These are phyloP conservation scores for Saturnia japonica DNA, from an alignment of 2,888 invertebrate species.

Conservation along the genomic window DNA sequence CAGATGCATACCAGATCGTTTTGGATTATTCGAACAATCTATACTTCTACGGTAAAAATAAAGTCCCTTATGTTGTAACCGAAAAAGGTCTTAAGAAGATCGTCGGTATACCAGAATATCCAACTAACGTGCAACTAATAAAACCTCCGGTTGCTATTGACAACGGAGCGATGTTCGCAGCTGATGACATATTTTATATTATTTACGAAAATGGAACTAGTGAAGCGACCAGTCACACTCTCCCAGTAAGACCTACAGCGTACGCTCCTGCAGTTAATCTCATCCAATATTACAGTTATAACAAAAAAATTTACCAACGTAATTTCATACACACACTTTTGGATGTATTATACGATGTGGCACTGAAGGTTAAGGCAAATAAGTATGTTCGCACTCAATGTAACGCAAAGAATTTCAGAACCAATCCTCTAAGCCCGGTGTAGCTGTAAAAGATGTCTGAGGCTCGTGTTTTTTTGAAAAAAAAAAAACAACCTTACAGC, in stretches of 20 bases:
- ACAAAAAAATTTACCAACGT: too few relatives aligned
- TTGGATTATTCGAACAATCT: constrained; percentile 57
- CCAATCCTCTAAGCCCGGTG: too few relatives aligned
- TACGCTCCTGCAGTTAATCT: constrained; percentile 52
- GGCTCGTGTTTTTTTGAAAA: too few relatives aligned
- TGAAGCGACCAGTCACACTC: constrained; percentile 37
- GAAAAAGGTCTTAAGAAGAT: too few relatives aligned
- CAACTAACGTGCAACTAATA: too few relatives aligned
- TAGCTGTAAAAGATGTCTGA: too few relatives aligned
- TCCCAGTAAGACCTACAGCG: constrained; percentile 52
- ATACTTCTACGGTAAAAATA: constrained; percentile 51
- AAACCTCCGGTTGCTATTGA: constrained; percentile 53
- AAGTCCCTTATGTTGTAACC: too few relatives aligned
- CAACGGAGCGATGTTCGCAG: constrained; percentile 44
- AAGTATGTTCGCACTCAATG: constrained; percentile 43
- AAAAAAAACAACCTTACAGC: constrained; percentile 28
- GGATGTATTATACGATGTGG: constrained; percentile 33
- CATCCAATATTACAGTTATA: constrained; percentile 58
- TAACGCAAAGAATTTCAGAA: constrained; percentile 45
- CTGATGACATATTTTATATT: constrained; percentile 48
- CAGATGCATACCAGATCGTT: constrained; percentile 54
- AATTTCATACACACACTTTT: constrained; percentile 44
- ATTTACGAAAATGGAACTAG: too few relatives aligned
- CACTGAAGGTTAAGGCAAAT: constrained; percentile 40
- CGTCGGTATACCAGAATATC: too few relatives aligned